Conservation (phyloP, 1,140 invertebrate species). For the Hyles euphorbiae region DNA sequence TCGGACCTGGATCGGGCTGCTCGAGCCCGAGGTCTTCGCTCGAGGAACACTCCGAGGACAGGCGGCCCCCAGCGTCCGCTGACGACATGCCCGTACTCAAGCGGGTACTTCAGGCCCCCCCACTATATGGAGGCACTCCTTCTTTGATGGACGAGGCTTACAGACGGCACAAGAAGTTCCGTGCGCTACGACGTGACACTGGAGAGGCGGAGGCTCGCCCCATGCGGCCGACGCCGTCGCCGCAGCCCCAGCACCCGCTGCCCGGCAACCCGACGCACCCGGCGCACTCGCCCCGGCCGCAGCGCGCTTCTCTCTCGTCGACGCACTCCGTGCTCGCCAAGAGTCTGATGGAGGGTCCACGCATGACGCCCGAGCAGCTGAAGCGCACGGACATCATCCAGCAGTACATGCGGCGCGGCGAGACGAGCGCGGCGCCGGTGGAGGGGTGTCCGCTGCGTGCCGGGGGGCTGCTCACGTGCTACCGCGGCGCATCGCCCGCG, state of each 20-base stretch:
- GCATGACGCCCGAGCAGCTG: conserved; percentile 91
- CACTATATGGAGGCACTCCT: conserved; percentile 87
- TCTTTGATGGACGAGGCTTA: conserved; percentile 95
- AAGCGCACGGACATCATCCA: conserved; percentile 93
- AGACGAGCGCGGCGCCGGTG: conserved; percentile 55
- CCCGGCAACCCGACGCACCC: conserved; percentile 72
- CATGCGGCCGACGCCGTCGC: conserved; percentile 40
- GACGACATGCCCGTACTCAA: conserved; percentile 96
- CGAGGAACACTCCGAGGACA: conserved; percentile 84
- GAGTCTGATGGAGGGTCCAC: conserved; percentile 90
- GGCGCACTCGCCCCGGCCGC: conserved; percentile 65
- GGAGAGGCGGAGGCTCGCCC: conserved; percentile 81
- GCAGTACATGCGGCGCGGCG: conserved; percentile 89
- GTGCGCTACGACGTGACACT: conserved; percentile 86
- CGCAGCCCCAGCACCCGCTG: conserved; percentile 69
- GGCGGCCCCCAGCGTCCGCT: conserved; percentile 77
- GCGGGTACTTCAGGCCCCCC: conserved; percentile 92
- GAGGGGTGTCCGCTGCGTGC: conserved; percentile 52
- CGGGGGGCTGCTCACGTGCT: conserved; percentile 44
- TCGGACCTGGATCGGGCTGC: conserved; percentile 86
- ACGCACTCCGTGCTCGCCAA: conserved; percentile 91
- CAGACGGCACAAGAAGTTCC: conserved; percentile 96
- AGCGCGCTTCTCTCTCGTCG: conserved; percentile 80
- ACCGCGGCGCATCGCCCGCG: conserved; percentile 69
- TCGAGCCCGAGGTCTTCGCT: conserved; percentile 90